Percentiles rank a stretch among this genome's conserved stretches.
Conservation (phyloP, 2,888 invertebrate species). For the Dolomedes plantarius region DNA sequence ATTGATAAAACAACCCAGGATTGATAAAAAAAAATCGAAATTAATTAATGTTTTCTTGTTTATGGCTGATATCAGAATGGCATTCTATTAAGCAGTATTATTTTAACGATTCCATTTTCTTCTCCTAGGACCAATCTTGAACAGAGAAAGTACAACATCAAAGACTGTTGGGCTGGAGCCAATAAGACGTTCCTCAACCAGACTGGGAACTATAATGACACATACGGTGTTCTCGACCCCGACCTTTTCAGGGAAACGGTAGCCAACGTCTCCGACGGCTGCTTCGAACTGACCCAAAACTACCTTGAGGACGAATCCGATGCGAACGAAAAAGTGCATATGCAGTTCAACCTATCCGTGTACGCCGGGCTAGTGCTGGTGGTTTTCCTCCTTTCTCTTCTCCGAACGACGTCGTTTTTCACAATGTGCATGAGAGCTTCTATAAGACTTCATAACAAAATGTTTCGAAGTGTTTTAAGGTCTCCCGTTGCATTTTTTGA, state of each 20-base stretch:
- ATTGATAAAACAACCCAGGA: no score
- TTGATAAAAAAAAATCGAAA: no score
- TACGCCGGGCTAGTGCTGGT: constrained; percentile 59
- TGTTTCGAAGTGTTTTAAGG: constrained; percentile 76
- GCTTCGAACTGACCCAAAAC: constrained; percentile 37
- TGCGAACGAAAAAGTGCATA: constrained; percentile 18
- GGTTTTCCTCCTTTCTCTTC: constrained; percentile 69
- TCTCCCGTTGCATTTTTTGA: constrained; percentile 78
- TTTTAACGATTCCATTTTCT: no score
- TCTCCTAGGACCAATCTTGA: constrained; percentile 65
- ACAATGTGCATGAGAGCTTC: constrained; percentile 73
- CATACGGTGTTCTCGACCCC: constrained; percentile 26
- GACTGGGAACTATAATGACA: constrained; percentile 34
- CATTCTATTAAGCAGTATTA: no score
- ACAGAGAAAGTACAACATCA: constrained; percentile 55
- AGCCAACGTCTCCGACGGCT: constrained; percentile 38
- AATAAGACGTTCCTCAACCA: constrained; percentile 44
- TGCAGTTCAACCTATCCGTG: constrained; percentile 32
- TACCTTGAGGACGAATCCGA: constrained; percentile 34
- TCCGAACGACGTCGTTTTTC: constrained; percentile 73
- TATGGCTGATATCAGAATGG: no score
- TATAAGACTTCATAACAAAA: constrained; percentile 72
- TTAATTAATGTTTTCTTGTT: no score
- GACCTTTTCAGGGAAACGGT: constrained; percentile 13
- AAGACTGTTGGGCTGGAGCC: constrained; percentile 34